These are phyloP conservation scores for Mionectes macconnelli DNA, from an alignment of 2,113 vertebrate species.

Conservation along the genomic window DNA sequence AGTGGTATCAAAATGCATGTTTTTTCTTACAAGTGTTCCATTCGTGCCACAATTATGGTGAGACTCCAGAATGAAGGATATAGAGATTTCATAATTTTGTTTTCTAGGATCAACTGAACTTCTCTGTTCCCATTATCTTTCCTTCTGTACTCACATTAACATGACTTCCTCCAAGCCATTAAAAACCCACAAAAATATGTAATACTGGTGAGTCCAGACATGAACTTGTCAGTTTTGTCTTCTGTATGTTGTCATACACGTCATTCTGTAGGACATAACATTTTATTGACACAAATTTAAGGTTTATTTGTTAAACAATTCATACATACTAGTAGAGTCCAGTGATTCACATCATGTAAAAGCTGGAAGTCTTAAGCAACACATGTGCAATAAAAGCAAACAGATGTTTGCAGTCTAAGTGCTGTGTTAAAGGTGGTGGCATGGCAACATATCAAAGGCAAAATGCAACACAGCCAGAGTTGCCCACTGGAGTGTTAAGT, in stretches of 20 bases:
- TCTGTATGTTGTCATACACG: not conserved
- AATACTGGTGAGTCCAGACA: not conserved
- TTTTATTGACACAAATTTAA: slow-evolving; percentile 43
- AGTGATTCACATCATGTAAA: slow-evolving; percentile 55
- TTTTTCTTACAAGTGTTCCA: not conserved
- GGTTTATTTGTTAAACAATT: slow-evolving; percentile 40
- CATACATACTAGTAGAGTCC: not conserved
- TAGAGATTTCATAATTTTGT: not conserved
- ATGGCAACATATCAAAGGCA: slow-evolving; percentile 65
- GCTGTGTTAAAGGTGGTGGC: slow-evolving; percentile 36
- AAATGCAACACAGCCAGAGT: slow-evolving; percentile 18
- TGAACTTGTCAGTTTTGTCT: not conserved
- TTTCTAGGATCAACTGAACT: not conserved
- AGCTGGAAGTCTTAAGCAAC: slow-evolving; percentile 62
- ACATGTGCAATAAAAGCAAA: slow-evolving; percentile 70
- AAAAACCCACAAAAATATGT: not conserved
- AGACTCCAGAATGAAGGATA: not conserved
- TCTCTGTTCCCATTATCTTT: not conserved
- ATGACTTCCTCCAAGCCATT: not conserved
- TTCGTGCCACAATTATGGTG: not conserved
- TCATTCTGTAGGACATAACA: not conserved
- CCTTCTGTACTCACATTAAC: not conserved
- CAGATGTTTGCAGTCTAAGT: slow-evolving; percentile 68
- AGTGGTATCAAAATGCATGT: not conserved
- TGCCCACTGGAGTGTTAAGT: slow-evolving; percentile 39